Conservation (phyloP, 2,797 vertebrate genomes). For the Pampus argenteus region DNA sequence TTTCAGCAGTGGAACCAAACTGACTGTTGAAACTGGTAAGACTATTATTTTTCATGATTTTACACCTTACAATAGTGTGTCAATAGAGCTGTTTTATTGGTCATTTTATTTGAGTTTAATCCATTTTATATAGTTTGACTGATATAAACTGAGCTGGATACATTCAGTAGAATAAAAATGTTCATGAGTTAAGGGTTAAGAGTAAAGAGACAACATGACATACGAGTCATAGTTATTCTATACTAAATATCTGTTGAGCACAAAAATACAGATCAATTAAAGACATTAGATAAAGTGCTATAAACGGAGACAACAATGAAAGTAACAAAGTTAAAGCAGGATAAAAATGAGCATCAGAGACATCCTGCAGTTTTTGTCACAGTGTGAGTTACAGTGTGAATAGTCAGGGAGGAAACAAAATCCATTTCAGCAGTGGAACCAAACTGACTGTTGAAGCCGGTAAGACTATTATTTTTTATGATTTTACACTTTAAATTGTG, state of each 20-base stretch:
- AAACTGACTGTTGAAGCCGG: neutral
- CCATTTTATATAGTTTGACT: too few relatives aligned
- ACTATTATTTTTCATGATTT: neutral
- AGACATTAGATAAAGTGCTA: too few relatives aligned
- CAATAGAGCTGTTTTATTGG: neutral
- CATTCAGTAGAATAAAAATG: too few relatives aligned
- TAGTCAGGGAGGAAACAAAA: neutral
- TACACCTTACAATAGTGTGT: accelerated
- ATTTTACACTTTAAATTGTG: accelerated
- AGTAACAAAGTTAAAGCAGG: too few relatives aligned
- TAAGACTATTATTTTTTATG: neutral
- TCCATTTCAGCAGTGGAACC: neutral
- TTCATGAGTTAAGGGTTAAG: too few relatives aligned
- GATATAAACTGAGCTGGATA: too few relatives aligned
- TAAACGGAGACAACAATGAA: too few relatives aligned
- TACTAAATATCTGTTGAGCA: too few relatives aligned
- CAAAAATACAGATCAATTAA: too few relatives aligned
- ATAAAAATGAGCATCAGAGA: neutral
- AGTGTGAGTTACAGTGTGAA: conserved; percentile 6
- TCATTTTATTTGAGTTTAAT: neutral
- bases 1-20: conserved; percentile 78
- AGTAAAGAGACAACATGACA: too few relatives aligned
- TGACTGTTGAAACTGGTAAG: conserved; percentile 62
- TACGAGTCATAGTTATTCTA: too few relatives aligned
- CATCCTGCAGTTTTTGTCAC: conserved; percentile 6